Conservation (phyloP, 1,140 invertebrate species). For the Pinna nobilis region DNA sequence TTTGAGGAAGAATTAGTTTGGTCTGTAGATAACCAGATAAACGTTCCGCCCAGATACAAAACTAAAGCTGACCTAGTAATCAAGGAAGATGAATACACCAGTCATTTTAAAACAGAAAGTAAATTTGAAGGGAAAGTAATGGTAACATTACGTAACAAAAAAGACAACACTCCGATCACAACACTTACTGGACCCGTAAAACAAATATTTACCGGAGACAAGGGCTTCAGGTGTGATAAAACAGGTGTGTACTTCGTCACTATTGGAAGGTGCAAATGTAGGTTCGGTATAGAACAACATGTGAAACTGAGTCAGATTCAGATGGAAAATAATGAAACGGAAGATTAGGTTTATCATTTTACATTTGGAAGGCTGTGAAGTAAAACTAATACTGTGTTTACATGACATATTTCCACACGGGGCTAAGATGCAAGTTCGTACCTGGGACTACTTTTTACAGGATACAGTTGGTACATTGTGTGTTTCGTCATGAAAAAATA, state of each 20-base stretch:
- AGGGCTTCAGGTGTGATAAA: conserved; percentile 65
- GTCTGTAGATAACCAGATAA: conserved; percentile 76
- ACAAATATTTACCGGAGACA: conserved; percentile 66
- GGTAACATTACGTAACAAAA: conserved; percentile 67
- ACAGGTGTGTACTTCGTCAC: conserved; percentile 65
- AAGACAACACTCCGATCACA: conserved; percentile 69
- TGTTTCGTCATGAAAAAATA: too few relatives aligned
- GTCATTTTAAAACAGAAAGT: conserved; percentile 73
- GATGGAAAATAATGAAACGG: conserved; percentile 19
- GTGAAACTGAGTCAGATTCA: conserved; percentile 58
- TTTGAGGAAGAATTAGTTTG: conserved; percentile 75
- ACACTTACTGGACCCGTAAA: conserved; percentile 65
- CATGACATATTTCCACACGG: too few relatives aligned
- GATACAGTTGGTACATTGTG: too few relatives aligned
- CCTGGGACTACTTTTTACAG: too few relatives aligned
- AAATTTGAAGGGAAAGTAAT: conserved; percentile 73
- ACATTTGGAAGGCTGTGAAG: too few relatives aligned
- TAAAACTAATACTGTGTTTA: too few relatives aligned
- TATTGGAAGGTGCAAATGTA: conserved; percentile 70
- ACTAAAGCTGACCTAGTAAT: conserved; percentile 76
- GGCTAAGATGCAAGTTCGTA: too few relatives aligned
- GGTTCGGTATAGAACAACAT: conserved; percentile 74
- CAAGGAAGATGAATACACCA: conserved; percentile 75
- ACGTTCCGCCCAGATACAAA: conserved; percentile 72
- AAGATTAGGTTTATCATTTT: conserved; percentile 20